A percentile compares a stretch with the other conserved stretches of the same genome.
These are phyloP conservation scores for Podarcis cretensis DNA, from an alignment of 2,113 vertebrate genomes.

Conservation along the genomic window DNA sequence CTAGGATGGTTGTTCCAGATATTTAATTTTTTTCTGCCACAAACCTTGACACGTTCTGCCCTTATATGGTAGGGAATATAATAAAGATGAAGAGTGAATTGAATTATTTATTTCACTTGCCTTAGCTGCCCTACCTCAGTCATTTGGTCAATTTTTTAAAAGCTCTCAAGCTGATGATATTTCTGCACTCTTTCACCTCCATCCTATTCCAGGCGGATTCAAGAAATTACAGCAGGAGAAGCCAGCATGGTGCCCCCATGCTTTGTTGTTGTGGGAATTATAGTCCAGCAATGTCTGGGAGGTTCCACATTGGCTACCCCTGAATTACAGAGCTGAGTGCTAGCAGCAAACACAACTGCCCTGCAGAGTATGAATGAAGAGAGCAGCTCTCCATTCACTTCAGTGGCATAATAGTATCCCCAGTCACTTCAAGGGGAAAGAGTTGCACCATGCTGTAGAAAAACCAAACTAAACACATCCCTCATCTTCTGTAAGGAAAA, in stretches of 20 bases:
- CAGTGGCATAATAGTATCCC: background rate
- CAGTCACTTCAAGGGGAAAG: background rate
- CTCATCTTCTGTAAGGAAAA: background rate
- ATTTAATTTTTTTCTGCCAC: background rate
- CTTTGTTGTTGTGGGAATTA: no score
- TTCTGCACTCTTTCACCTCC: background rate
- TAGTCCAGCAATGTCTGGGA: no score
- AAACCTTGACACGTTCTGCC: background rate
- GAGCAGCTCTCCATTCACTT: background rate
- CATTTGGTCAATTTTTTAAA: background rate
- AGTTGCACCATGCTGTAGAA: no score
- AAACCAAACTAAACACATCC: background rate
- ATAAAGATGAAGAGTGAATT: background rate
- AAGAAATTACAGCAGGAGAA: no score
- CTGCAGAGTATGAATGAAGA: no score
- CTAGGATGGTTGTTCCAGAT: background rate
- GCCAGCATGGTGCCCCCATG: no score
- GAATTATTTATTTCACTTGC: background rate
- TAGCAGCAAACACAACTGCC: background rate
- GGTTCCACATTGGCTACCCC: no score
- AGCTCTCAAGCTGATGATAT: background rate
- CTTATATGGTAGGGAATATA: background rate
- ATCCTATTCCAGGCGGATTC: background rate
- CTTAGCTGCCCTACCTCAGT: fast-evolving
- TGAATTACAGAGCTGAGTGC: background rate